Base-by-base conservation (phyloP, 2,888 invertebrate genomes). In the Meloe dianella region DNA sequence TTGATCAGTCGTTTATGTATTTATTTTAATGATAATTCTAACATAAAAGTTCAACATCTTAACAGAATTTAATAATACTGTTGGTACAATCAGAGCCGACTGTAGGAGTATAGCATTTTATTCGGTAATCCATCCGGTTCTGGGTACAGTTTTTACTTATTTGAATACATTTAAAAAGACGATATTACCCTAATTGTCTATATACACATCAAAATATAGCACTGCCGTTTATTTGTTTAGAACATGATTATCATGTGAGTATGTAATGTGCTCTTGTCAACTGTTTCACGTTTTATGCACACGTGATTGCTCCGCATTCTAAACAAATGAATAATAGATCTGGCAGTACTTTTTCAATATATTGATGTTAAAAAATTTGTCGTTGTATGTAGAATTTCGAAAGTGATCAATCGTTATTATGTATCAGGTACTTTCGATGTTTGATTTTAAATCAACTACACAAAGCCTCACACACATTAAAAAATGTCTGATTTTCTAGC, bases 401-500 rank as follows among this genome's bases (percentile, higher is more conserved):
- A 47, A 47, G 20, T 47, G 9, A 47, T 20, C 47, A 47, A 47
- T 10, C 20, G n/a, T 2, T 2, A 2, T 20, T 41, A 7, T 51
- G 12, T 51, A 51, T 51, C 51, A 51, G 51, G 51, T 51, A 51
- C 51, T 51, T 51, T 24, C 24, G 24, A 51, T 22, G 20, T 24
- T 51, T 20, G 47, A 47, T 47, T n/a, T 47, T 47, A 9, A 10
- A 47, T 47, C 20, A 47, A 10, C 20, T 5, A 41, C 2, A 12
- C 10, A 35, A 35, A 12, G 7, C 10, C 6, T 10, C 1, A 35
- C 41, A 38, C 14, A 41, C 17, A 17, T 0, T 51, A 12, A 12
- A 22, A 3, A 51, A 5, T 1, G 9, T 47, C 30, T 14, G n/a
- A 38, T 32, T 7, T 32, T 58, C 87, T 88, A 90, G 86, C 90